phyloP scores from a whole-genome alignment of 2,797 vertebrate genomes.

The Tympanoctomys barrerae region DNA sequence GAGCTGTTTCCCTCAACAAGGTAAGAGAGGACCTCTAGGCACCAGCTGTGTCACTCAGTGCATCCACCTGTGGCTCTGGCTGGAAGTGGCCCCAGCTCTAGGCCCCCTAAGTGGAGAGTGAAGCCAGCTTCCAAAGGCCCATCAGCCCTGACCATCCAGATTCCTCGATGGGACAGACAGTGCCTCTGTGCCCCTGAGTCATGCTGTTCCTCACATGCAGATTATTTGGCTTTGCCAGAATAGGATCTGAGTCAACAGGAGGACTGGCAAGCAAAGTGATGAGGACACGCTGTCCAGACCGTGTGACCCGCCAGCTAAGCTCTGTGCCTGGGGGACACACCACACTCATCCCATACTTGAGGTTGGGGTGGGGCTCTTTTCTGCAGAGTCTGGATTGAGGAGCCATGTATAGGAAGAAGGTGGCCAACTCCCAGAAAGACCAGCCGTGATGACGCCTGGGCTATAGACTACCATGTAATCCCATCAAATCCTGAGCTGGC shows the following conservation, averaged over 20 bases:
- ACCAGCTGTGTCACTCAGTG: rapidly evolving
- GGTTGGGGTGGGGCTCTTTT: background rate
- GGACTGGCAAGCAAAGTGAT: background rate
- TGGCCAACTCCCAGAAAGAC: background rate
- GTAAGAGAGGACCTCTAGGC: background rate
- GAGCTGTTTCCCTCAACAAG: background rate
- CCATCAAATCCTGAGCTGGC: background rate
- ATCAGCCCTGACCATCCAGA: background rate
- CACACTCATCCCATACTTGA: too few species aligned
- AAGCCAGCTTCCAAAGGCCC: background rate
- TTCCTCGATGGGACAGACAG: background rate
- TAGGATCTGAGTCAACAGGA: background rate
- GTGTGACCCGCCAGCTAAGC: background rate
- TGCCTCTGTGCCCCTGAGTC: background rate
- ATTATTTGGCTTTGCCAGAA: background rate
- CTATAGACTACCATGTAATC: background rate
- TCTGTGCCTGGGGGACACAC: background rate
- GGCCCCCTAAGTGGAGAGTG: too few species aligned
- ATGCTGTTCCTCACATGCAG: background rate
- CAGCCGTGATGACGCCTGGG: background rate
- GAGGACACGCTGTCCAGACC: background rate
- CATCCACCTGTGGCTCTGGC: background rate
- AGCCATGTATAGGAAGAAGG: background rate
- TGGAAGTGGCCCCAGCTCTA: background rate
- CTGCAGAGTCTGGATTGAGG: background rate